Evolutionary conservation across 2,113 vertebrate genomes (phyloP), one percentile per base, ranked within the genome.

Genomic region (Pachyramphus minor): DNA sequence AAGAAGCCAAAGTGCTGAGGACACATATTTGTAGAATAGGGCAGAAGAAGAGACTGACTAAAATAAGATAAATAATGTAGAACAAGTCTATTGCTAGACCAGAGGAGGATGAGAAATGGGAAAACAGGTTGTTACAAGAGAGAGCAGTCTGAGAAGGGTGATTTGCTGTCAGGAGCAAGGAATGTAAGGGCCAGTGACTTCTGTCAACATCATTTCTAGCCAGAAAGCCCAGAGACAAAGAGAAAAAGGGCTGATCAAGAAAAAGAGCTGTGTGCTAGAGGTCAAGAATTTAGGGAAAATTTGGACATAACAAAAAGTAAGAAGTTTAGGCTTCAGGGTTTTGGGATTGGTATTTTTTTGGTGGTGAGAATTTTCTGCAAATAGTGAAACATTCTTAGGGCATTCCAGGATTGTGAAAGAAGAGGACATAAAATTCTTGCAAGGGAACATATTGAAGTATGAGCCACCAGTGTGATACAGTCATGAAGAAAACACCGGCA

Each of bases 341-440:
- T 23, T 58, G 58, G 15, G 6, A 0, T 9, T 15, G 10, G 4
- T 0, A 1, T 41, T 80, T 63, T 74, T 42, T 44, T 14, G 5
- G 16, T 7, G 2, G 12, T 1, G 1, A 7, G 6, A 8, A 2
- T 20, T 17, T 89, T 68, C 35, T 60, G 53, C 24, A 68, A 81
- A 64, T 28, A 63, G 25, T 39, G 30, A n/a, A 55, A 77, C 10
- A 49, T 41, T 73, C 15, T 89, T 45, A 11, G 58, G 52, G 83
- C 14, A 15, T 44, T 39, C 14, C 44, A 59, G 52, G 39, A 73
- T 45, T 91, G 47, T 84, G 52, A 95, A 68, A 59, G 52, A 72
- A 21, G 6, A 30, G 14, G 9, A 81, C 27, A 45, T 33, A 13
- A 83, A 45, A 7, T 52, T 79, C 24, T 91, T 39, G 12, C 23